Conservation (phyloP, 2,888 invertebrate genomes). For the Acronicta psi region DNA sequence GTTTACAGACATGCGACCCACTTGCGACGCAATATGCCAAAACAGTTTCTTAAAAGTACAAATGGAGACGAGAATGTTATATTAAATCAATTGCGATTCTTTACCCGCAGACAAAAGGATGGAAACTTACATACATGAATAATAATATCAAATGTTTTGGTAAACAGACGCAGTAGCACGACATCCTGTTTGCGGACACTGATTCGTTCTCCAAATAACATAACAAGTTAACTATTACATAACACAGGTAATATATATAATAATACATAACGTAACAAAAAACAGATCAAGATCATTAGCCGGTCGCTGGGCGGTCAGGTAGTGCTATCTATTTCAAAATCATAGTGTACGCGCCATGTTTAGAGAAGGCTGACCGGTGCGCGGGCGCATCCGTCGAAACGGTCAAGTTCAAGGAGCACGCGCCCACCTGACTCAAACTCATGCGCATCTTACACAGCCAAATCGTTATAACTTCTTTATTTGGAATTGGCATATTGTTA, state of each 20-base stretch:
- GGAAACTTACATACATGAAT: constrained; percentile 10
- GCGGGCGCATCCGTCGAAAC: constrained; percentile 76
- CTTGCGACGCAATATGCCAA: constrained; percentile 28
- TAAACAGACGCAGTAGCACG: constrained; percentile 21
- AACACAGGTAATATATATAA: constrained; percentile 38
- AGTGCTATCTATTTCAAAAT: constrained; percentile 65
- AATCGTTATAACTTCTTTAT: constrained; percentile 13
- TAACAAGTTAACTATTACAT: constrained; percentile 28
- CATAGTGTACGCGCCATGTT: constrained; percentile 56
- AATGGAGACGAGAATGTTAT: not conserved
- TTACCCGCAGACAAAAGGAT: not conserved
- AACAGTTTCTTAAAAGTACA: constrained; percentile 4
- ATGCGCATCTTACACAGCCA: constrained; percentile 58
- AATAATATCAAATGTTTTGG: constrained; percentile 17
- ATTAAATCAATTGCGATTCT: not conserved
- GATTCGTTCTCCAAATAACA: constrained; percentile 25
- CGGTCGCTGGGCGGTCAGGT: constrained; percentile 56
- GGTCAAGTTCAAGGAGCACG: constrained; percentile 84
- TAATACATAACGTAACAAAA: constrained; percentile 43
- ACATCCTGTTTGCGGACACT: constrained; percentile 40
- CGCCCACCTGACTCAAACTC: constrained; percentile 50
- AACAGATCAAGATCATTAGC: constrained; percentile 69
- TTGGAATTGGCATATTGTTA: not conserved
- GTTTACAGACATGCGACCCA: constrained; percentile 24
- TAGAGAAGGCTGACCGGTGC: constrained; percentile 74